Evolutionary conservation across 30 jellyfish, hydroid and myxozoan species (phyloP).

Genomic region (Sanderia malayensis): DNA sequence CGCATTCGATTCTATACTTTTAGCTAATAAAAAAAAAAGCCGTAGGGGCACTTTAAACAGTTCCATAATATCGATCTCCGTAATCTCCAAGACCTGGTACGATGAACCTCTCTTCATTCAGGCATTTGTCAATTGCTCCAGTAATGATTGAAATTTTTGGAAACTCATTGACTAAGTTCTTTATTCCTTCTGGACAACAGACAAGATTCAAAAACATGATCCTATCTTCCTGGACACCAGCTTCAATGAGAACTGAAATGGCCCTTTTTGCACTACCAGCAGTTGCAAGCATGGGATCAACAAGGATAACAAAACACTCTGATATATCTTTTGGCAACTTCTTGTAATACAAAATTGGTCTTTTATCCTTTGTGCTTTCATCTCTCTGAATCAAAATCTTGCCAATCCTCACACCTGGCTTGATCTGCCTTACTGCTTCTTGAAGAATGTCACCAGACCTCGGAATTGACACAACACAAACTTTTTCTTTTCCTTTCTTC

Average conservation of each 20-base stretch:
- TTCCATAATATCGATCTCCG: conserved; percentile 89
- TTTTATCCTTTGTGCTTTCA: conserved; percentile 72
- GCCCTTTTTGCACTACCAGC: conserved; percentile 92
- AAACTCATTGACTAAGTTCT: conserved; percentile 42
- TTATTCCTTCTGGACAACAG: conserved; percentile 88
- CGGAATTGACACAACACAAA: conserved; percentile 83
- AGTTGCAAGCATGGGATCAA: conserved; percentile 95
- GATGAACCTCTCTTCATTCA: conserved; percentile 72
- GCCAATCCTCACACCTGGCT: conserved; percentile 88
- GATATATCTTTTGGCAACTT: conserved; percentile 79
- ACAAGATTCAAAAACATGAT: conserved; percentile 82
- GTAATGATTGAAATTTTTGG: conserved; percentile 78
- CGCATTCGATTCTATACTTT: no score
- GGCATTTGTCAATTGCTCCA: conserved; percentile 68
- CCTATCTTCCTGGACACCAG: conserved; percentile 76
- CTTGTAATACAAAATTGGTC: conserved; percentile 73
- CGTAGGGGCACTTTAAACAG: conserved; percentile 56
- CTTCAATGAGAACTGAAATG: conserved; percentile 73
- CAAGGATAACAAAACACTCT: conserved; percentile 77
- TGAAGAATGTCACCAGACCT: conserved; percentile 92
- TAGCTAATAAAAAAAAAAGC: no score
- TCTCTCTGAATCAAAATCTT: conserved; percentile 83
- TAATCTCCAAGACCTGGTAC: conserved; percentile 97
- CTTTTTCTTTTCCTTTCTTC: conserved; percentile 31
- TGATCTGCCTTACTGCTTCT: conserved; percentile 85